Conservation (phyloP, 2,797 vertebrate species). For the Smutsia temminckii region DNA sequence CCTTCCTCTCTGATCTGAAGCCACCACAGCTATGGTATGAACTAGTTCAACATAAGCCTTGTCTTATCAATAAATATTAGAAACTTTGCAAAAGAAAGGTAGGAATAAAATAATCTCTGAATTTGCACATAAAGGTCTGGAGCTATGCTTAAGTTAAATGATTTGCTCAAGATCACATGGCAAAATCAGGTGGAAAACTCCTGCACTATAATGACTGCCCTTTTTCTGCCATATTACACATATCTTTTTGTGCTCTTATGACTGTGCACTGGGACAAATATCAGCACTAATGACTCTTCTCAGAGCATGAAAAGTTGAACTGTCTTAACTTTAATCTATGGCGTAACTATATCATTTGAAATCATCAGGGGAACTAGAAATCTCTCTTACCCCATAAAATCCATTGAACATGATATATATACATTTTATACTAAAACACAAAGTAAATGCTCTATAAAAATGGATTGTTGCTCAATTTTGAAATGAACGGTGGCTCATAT, state of each 20-base stretch:
- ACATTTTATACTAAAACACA: not conserved
- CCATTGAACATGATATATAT: not conserved
- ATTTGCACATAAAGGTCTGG: not conserved
- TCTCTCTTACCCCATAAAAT: not conserved
- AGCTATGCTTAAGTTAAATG: not conserved
- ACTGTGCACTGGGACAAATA: not conserved
- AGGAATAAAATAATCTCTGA: not conserved
- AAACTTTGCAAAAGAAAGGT: not conserved
- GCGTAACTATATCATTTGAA: not conserved
- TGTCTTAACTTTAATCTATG: not conserved
- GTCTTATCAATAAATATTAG: not conserved
- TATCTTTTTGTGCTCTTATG: not conserved
- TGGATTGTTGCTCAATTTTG: not conserved
- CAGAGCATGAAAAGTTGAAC: not conserved
- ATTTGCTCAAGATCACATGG: not conserved
- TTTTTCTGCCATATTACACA: not conserved
- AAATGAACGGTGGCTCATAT: not conserved
- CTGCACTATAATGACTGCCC: not conserved
- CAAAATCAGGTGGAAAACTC: not conserved
- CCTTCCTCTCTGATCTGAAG: not conserved
- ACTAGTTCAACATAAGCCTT: not conserved
- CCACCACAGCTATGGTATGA: fast-evolving
- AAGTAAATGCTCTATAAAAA: slow-evolving; percentile 32
- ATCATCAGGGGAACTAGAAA: not conserved
- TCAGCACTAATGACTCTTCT: not conserved